Conservation (phyloP, 2,888 invertebrate species). For the Allophyes oxyacanthae region DNA sequence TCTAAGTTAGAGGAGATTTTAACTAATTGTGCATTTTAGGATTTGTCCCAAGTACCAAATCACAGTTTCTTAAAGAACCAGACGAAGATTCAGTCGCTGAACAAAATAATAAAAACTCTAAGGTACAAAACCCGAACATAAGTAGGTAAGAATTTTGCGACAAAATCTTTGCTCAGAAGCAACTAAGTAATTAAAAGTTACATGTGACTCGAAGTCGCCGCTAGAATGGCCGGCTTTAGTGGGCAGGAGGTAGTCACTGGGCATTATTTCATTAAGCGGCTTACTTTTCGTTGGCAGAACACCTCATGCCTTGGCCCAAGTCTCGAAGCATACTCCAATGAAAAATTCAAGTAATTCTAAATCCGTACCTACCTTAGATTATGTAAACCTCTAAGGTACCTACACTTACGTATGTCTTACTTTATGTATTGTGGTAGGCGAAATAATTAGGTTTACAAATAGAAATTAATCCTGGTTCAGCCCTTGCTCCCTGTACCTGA, state of each 20-base stretch:
- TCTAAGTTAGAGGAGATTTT: too few species aligned
- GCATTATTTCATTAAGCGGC: constrained; percentile 39
- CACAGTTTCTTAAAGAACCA: too few species aligned
- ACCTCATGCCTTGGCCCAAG: constrained; percentile 6
- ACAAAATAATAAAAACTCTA: background rate
- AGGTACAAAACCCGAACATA: too few species aligned
- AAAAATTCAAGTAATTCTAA: constrained; percentile 40
- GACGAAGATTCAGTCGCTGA: too few species aligned
- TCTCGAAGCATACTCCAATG: constrained; percentile 9
- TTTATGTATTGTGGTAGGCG: constrained; percentile 19
- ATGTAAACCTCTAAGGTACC: too few species aligned
- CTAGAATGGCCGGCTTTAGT: constrained; percentile 16
- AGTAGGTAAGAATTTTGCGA: constrained; percentile 2
- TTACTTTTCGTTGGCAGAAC: constrained; percentile 32
- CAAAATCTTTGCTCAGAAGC: constrained; percentile 11
- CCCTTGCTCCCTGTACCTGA: too few species aligned
- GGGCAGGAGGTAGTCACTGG: constrained; percentile 1
- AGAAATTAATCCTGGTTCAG: too few species aligned
- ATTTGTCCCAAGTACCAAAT: too few species aligned
- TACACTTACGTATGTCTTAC: too few species aligned
- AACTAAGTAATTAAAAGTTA: constrained; percentile 45
- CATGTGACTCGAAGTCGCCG: constrained; percentile 10
- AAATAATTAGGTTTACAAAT: constrained; percentile 43
- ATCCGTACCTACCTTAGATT: too few species aligned
- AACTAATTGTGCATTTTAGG: too few species aligned